Conservation (phyloP, 2,113 vertebrate genomes). For the Azemiops feae region DNA sequence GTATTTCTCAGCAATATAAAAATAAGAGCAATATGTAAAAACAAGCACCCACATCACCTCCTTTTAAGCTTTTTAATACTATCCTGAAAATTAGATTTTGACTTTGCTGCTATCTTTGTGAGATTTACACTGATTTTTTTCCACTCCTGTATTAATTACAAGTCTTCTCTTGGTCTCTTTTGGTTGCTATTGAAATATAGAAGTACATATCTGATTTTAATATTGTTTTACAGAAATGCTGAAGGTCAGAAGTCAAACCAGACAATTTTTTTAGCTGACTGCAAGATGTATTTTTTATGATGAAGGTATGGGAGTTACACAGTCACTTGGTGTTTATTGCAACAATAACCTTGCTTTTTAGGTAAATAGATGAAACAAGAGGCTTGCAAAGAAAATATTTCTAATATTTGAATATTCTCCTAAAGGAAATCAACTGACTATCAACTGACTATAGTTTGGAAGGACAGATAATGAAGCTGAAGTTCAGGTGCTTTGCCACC, state of each 20-base stretch:
- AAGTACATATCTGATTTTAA: slow-evolving; percentile 6
- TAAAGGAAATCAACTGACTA: not conserved
- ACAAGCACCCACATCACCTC: not conserved
- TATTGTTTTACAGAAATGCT: slow-evolving; percentile 27
- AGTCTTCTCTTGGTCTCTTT: not conserved
- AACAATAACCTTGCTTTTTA: slow-evolving; percentile 14
- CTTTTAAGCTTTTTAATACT: not conserved
- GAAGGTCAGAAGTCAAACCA: slow-evolving; percentile 29
- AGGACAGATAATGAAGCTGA: not conserved
- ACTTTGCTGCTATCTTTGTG: not conserved
- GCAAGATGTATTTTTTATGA: not conserved
- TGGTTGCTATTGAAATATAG: not conserved
- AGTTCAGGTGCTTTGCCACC: not conserved
- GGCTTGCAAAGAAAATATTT: not conserved
- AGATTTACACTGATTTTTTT: slow-evolving; percentile 19
- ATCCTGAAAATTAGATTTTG: slow-evolving; percentile 2
- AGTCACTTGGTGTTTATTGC: not conserved
- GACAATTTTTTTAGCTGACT: slow-evolving; percentile 27
- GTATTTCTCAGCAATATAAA: not conserved
- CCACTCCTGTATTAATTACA: not conserved
- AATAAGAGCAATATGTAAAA: not conserved
- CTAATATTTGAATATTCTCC: not conserved
- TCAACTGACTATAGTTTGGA: not conserved
- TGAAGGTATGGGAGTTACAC: not conserved
- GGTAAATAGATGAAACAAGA: slow-evolving; percentile 20